Evolutionary conservation across 2,113 vertebrate genomes (phyloP), one percentile per base, ranked within the genome.

Genomic region (Rhodinocichla rosea): DNA sequence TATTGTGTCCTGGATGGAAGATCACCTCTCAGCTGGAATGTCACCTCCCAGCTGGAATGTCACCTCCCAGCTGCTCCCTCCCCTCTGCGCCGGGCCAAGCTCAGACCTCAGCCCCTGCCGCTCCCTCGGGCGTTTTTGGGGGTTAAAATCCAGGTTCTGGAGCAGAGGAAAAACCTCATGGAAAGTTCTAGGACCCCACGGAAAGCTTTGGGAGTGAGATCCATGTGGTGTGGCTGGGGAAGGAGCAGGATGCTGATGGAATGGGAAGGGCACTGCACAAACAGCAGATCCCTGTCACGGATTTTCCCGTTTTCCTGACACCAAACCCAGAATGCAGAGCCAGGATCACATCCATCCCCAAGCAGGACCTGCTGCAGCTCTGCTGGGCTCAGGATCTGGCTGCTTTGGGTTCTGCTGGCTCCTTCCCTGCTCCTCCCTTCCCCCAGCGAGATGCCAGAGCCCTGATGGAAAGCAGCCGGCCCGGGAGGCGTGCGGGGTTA

Each of bases 391-490:
- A 23, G 45, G 50, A 57, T 79, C 75, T 83, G 57, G 87, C 87
- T 27, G 75, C 35, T 6, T 10, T 7, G 15, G 26, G 63, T 69
- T 55, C 73, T 2, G 1, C 14, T 9, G 75, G 75, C 79, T 83
- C 57, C 45, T 32, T 19, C 70, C 67, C 44, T 2, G 6, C 57
- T 78, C 67, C 90, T 95, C 92, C 92, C 93, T 67, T 67, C 84
- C 87, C 94, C 90, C 96, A 55, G 92, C 3, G 1, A 81, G 82
- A 76, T 79, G 65, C 91, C 91, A 93, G 86, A 92, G 91, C 77
- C 80, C 74, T 95, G 90, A 95, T 84, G 95, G 94, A 87, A 95
- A 95, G 39, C 94, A 85, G 87, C 57, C 83, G 94, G 95, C 75
- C 12, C n/a, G n/a, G 30, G 52, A 92, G 90, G 90, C 56, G 71